phyloP scores from a whole-genome alignment of 2,113 vertebrate genomes.

The Rana temporaria region DNA sequence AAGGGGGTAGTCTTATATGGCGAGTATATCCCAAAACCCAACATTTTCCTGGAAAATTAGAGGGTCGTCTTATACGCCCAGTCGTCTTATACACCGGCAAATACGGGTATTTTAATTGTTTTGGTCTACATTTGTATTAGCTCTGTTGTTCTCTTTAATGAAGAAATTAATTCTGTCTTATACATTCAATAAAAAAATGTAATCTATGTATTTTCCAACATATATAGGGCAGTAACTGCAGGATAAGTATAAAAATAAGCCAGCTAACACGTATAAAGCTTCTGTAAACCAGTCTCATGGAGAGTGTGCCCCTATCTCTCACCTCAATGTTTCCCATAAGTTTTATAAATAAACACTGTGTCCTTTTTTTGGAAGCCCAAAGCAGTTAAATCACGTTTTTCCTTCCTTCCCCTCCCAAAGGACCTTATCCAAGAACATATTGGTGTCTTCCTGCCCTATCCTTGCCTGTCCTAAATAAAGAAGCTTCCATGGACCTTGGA shows the following conservation, averaged over 20 bases:
- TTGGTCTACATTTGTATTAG: too few species aligned
- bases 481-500: conserved; percentile 46
- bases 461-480: conserved; percentile 54
- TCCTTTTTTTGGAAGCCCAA: conserved; percentile 50
- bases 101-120: too few species aligned
- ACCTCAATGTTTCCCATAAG: conserved; percentile 47
- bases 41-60: too few species aligned
- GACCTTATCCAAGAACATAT: conserved; percentile 57
- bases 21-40: too few species aligned
- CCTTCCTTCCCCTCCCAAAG: conserved; percentile 60
- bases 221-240: not conserved
- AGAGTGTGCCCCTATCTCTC: conserved; percentile 1
- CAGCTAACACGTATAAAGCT: not conserved
- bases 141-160: too few species aligned
- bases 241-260: not conserved
- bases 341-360: conserved; percentile 39
- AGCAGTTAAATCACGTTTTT: conserved; percentile 60
- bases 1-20: too few species aligned
- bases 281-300: conserved; percentile 7
- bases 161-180: too few species aligned
- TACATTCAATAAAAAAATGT: too few species aligned
- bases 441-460: conserved; percentile 64
- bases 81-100: too few species aligned
- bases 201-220: not conserved
- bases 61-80: too few species aligned